Evolutionary conservation across 1,140 invertebrate species (phyloP).

Genomic region (Halyomorpha halys): DNA sequence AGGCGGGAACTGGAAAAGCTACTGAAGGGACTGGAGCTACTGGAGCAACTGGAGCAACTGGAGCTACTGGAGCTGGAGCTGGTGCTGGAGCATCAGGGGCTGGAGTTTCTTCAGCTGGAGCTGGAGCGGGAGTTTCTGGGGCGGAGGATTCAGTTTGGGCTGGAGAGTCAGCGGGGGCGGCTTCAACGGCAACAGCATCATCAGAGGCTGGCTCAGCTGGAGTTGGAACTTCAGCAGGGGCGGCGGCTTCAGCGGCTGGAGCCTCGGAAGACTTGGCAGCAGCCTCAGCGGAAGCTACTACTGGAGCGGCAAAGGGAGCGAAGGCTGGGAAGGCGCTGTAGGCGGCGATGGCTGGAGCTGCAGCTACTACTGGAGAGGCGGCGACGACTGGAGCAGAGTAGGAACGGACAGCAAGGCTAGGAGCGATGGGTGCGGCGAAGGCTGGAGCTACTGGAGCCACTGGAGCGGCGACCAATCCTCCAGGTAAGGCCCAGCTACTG

Average conservation of each 20-base stretch:
- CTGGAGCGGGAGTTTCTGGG: conserved; percentile 25
- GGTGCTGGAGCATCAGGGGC: conserved; percentile 23
- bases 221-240: conserved; percentile 29
- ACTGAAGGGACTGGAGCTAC: conserved; percentile 19
- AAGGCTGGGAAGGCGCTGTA: conserved; percentile 1
- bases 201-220: conserved; percentile 23
- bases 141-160: conserved; percentile 21
- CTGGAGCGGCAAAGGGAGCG: conserved; percentile 16
- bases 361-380: conserved; percentile 35
- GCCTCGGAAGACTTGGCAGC: conserved; percentile 15
- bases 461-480: too few species aligned
- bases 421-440: conserved; percentile 20
- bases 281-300: conserved; percentile 20
- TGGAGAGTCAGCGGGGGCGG: conserved; percentile 23
- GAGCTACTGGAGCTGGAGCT: conserved; percentile 30
- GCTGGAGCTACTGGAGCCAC: conserved; percentile 30
- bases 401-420: conserved; percentile 31
- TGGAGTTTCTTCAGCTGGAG: conserved; percentile 26
- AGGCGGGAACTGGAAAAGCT: conserved; percentile 10
- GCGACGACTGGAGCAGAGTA: conserved; percentile 33
- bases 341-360: conserved; percentile 27
- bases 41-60: conserved; percentile 26
- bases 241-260: conserved; percentile 30
- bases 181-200: conserved; percentile 12
- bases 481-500: conserved; percentile 22